Percentiles rank a stretch among this genome's conserved stretches.
phyloP scores from a whole-genome alignment of 2,797 vertebrate genomes.

The Xyrichtys novacula region DNA sequence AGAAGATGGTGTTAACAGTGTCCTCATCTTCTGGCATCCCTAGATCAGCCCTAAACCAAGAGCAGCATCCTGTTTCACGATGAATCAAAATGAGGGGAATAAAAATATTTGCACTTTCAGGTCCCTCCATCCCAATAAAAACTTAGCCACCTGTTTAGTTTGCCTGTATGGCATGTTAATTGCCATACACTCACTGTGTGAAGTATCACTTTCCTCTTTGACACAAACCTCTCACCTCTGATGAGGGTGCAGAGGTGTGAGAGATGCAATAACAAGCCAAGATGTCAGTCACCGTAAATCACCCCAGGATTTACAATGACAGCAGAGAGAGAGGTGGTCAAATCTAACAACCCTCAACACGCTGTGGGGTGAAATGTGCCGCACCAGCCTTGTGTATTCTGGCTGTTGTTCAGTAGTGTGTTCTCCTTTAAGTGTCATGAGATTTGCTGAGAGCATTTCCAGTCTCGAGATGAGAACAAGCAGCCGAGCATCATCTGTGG shows the following conservation, averaged over 20 bases:
- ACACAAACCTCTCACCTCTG: conserved; percentile 52
- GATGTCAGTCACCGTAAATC: conserved; percentile 59
- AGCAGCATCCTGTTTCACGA: too few relatives aligned
- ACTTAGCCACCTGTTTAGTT: too few relatives aligned
- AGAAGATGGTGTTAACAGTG: too few relatives aligned
- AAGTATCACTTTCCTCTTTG: conserved; percentile 54
- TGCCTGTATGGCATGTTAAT: too few relatives aligned
- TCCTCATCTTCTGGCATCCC: too few relatives aligned
- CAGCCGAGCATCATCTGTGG: conserved; percentile 65
- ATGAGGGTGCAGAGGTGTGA: conserved; percentile 21
- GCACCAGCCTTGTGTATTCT: conserved; percentile 7
- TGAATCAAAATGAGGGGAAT: too few relatives aligned
- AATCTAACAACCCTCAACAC: conserved; percentile 35
- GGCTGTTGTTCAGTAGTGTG: conserved; percentile 5
- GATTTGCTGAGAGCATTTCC: conserved; percentile 57
- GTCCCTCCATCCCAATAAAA: too few relatives aligned
- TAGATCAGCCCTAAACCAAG: too few relatives aligned
- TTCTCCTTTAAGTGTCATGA: conserved; percentile 49
- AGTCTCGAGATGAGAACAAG: conserved; percentile 52
- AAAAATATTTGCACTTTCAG: too few relatives aligned
- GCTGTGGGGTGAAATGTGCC: not conserved
- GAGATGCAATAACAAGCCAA: conserved; percentile 39
- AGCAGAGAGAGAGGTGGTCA: conserved; percentile 41
- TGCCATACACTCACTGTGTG: too few relatives aligned
- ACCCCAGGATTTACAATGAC: conserved; percentile 55